phyloP scores from a whole-genome alignment of 2,113 vertebrate genomes.

The Thalassoma bifasciatum region DNA sequence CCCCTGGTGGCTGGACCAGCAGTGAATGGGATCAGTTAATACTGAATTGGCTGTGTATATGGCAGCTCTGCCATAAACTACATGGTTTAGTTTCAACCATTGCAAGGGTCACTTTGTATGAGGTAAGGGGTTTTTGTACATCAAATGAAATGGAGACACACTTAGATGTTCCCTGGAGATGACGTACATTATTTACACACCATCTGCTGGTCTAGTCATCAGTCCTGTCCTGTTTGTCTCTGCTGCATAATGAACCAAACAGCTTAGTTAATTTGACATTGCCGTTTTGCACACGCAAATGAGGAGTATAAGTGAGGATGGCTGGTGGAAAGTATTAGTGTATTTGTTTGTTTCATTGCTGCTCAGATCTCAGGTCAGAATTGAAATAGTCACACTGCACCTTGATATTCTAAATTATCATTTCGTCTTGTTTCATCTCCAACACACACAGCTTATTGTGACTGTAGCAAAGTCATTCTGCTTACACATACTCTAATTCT shows the following conservation, averaged over 20 bases:
- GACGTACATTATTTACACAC: conserved; percentile 68
- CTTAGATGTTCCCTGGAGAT: conserved; percentile 58
- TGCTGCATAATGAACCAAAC: conserved; percentile 63
- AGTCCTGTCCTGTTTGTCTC: conserved; percentile 65
- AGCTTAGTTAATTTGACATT: conserved; percentile 54
- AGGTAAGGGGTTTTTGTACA: conserved; percentile 21
- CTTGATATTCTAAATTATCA: conserved; percentile 10
- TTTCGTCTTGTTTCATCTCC: background rate
- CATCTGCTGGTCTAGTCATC: conserved; percentile 74
- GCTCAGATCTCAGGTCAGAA: conserved; percentile 1
- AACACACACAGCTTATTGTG: background rate
- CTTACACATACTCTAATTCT: background rate
- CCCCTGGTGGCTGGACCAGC: too few relatives aligned
- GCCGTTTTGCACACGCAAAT: conserved; percentile 38
- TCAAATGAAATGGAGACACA: conserved; percentile 57
- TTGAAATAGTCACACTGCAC: conserved; percentile 5
- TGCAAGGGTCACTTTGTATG: conserved; percentile 47
- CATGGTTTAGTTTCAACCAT: conserved; percentile 14
- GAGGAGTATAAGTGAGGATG: conserved; percentile 1
- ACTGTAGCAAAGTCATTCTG: background rate
- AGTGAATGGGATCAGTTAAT: too few relatives aligned
- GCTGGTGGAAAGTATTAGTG: background rate
- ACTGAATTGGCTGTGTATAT: too few relatives aligned
- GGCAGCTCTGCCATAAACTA: too few relatives aligned
- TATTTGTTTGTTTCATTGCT: conserved; percentile 16